Conservation (phyloP, 2,888 invertebrate species). For the Slavum lentiscoides region DNA sequence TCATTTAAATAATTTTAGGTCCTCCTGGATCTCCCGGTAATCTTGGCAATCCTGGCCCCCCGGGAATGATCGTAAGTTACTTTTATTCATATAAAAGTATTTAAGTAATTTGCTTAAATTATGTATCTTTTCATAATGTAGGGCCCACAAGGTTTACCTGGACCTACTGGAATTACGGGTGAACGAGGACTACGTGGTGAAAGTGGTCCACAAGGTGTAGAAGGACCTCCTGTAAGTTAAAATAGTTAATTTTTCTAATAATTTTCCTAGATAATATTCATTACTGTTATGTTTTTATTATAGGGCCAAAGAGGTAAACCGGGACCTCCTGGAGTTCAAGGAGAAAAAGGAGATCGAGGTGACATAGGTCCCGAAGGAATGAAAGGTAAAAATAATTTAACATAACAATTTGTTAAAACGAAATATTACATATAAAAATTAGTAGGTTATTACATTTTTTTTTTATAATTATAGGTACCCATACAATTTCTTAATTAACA, state of each 20-base stretch:
- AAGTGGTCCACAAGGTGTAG: constrained; percentile 62
- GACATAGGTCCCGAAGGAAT: constrained; percentile 69
- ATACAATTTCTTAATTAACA: neutral
- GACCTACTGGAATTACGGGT: constrained; percentile 69
- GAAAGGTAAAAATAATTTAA: constrained; percentile 33
- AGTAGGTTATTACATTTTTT: no score
- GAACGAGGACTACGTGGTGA: constrained; percentile 59
- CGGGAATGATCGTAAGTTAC: constrained; percentile 61
- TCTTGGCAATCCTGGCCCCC: constrained; percentile 61
- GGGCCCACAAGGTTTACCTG: constrained; percentile 60
- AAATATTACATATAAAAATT: neutral
- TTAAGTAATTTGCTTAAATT: neutral
- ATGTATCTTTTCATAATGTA: neutral
- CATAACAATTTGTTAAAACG: neutral
- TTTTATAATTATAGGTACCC: no score
- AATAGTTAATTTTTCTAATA: neutral
- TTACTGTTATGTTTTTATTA: neutral
- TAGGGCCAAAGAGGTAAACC: constrained; percentile 75
- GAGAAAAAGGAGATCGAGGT: constrained; percentile 67
- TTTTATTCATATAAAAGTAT: neutral
- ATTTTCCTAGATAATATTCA: neutral
- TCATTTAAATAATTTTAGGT: constrained; percentile 62
- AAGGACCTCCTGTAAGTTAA: constrained; percentile 68
- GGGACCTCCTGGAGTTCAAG: constrained; percentile 76
- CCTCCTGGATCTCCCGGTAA: constrained; percentile 68